Conservation (phyloP, 2,888 invertebrate genomes). For the Serripes groenlandicus region DNA sequence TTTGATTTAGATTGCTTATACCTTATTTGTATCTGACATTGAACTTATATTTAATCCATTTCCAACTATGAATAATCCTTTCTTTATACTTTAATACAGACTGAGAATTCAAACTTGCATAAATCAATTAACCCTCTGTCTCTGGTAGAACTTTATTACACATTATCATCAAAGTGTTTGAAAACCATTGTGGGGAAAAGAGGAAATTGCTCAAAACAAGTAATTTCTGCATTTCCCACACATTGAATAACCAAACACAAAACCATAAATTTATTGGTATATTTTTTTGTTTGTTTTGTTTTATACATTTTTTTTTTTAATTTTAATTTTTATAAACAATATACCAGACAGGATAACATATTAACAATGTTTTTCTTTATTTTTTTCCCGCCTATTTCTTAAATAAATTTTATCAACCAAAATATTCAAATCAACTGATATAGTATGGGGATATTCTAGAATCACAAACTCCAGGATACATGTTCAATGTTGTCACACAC, state of each 20-base stretch:
- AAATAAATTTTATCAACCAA: background rate
- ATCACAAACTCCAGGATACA: background rate
- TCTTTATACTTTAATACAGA: too few species aligned
- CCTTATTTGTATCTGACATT: too few species aligned
- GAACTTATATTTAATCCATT: too few species aligned
- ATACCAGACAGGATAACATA: too few species aligned
- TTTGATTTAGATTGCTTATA: too few species aligned
- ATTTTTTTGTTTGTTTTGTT: background rate
- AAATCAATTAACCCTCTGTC: too few species aligned
- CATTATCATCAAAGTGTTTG: too few species aligned
- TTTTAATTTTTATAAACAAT: too few species aligned
- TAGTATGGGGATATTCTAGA: background rate
- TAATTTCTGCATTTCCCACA: constrained; percentile 6
- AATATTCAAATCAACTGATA: background rate
- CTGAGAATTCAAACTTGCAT: too few species aligned
- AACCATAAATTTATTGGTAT: background rate
- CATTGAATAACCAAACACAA: background rate
- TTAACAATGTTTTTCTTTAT: too few species aligned
- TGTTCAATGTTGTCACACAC: background rate
- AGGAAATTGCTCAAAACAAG: background rate
- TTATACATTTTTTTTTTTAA: background rate
- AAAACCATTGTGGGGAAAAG: constrained; percentile 8
- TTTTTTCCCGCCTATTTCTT: background rate
- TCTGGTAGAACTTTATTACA: too few species aligned
- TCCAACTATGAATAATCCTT: too few species aligned